Conservation (phyloP, 2,888 invertebrate species). For the Frankliniella intonsa region DNA sequence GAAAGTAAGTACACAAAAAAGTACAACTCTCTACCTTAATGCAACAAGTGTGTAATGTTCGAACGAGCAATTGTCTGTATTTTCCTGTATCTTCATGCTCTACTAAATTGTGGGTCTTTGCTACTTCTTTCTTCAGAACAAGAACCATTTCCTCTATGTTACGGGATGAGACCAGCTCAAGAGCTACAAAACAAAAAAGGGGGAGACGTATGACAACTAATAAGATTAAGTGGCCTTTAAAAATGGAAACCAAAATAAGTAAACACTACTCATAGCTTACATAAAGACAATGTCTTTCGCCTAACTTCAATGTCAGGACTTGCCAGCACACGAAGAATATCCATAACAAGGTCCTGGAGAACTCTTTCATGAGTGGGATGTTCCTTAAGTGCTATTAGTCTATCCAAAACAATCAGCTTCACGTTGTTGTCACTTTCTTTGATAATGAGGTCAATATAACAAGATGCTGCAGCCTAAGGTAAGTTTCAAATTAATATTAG, state of each 20-base stretch:
- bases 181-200: constrained; percentile 47
- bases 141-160: constrained; percentile 95
- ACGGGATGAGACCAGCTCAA: constrained; percentile 85
- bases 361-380: constrained; percentile 80
- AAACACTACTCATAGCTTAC: constrained; percentile 42
- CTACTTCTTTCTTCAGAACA: constrained; percentile 86
- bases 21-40: constrained; percentile 58
- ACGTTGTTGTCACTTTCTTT: constrained; percentile 99
- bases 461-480: constrained; percentile 82
- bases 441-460: constrained; percentile 98
- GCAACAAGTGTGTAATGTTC: constrained; percentile 89
- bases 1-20: background rate
- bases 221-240: background rate
- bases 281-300: constrained; percentile 74
- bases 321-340: constrained; percentile 87
- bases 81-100: constrained; percentile 95
- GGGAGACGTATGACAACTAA: background rate
- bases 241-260: background rate
- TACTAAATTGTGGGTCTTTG: constrained; percentile 75
- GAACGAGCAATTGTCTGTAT: constrained; percentile 90
- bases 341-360: constrained; percentile 90
- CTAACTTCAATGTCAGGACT: constrained; percentile 93
- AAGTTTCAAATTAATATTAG: constrained; percentile 29
- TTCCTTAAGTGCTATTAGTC: constrained; percentile 82
- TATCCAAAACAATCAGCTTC: constrained; percentile 94